Conservation (phyloP, 1,140 invertebrate species). For the Panonychus citri region DNA sequence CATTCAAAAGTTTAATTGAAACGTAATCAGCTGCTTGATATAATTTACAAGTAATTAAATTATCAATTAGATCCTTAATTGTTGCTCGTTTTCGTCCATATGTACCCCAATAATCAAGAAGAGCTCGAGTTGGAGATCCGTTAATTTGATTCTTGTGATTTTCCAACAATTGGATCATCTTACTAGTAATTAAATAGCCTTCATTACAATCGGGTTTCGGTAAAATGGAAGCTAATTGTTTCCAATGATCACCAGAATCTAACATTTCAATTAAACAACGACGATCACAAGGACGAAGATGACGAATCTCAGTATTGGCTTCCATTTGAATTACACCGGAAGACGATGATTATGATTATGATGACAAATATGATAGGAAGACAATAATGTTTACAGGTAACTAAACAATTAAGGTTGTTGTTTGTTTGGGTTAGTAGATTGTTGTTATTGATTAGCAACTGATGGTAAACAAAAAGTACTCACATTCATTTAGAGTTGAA, state of each 20-base stretch:
- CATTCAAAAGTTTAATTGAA: neutral
- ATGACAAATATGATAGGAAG: too few relatives aligned
- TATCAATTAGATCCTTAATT: conserved; percentile 9
- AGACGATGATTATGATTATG: too few relatives aligned
- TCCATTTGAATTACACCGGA: too few relatives aligned
- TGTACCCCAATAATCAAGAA: conserved; percentile 14
- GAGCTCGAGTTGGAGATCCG: conserved; percentile 9
- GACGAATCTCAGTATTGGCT: conserved; percentile 6
- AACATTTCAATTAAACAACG: conserved; percentile 4
- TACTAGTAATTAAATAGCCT: neutral
- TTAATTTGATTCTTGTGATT: conserved; percentile 4
- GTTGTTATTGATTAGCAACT: too few relatives aligned
- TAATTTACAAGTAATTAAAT: conserved; percentile 8
- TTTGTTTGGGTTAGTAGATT: too few relatives aligned
- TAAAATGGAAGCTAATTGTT: conserved; percentile 7
- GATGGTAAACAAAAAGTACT: too few relatives aligned
- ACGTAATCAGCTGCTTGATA: conserved; percentile 11
- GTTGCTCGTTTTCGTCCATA: conserved; percentile 10
- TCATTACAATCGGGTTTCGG: conserved; percentile 6
- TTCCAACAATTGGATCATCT: conserved; percentile 5
- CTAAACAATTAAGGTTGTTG: too few relatives aligned
- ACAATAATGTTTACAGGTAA: too few relatives aligned
- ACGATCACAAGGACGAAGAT: conserved; percentile 2
- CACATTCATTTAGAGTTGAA: too few relatives aligned
- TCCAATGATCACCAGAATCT: conserved; percentile 8